Evolutionary conservation across 1,140 invertebrate species (phyloP).

Genomic region (Proctacanthus coquilletti): DNA sequence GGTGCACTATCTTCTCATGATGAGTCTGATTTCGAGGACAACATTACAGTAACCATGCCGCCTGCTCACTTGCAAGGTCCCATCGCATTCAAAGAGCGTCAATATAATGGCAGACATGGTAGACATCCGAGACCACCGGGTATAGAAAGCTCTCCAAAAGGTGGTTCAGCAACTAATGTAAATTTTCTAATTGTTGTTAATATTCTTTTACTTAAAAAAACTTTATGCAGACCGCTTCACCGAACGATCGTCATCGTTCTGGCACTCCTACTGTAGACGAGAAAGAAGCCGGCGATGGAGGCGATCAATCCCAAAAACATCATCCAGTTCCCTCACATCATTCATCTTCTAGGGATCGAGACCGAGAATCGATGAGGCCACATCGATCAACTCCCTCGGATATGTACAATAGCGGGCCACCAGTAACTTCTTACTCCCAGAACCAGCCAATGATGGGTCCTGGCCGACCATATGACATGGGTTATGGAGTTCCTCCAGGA

Average conservation of each 20-base stretch:
- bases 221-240: no score
- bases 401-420: neutral
- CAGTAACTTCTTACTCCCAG: neutral
- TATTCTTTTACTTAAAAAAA: no score
- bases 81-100: conserved; percentile 15
- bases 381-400: neutral
- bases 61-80: conserved; percentile 16
- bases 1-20: conserved; percentile 11
- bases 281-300: conserved; percentile 21
- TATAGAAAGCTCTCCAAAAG: conserved; percentile 17
- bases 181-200: no score
- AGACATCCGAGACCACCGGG: conserved; percentile 20
- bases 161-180: no score
- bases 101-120: conserved; percentile 2
- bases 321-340: conserved; percentile 6
- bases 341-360: neutral
- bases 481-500: neutral
- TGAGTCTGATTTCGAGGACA: conserved; percentile 39
- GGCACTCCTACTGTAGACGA: conserved; percentile 56
- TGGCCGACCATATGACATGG: neutral
- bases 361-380: neutral
- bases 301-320: conserved; percentile 9
- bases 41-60: conserved; percentile 39
- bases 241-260: conserved; percentile 28
- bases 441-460: neutral